A percentile compares a stretch with the other conserved stretches of the same genome.
These are phyloP conservation scores for Lanius ludovicianus DNA, from an alignment of 2,113 vertebrate genomes.

Conservation along the genomic window DNA sequence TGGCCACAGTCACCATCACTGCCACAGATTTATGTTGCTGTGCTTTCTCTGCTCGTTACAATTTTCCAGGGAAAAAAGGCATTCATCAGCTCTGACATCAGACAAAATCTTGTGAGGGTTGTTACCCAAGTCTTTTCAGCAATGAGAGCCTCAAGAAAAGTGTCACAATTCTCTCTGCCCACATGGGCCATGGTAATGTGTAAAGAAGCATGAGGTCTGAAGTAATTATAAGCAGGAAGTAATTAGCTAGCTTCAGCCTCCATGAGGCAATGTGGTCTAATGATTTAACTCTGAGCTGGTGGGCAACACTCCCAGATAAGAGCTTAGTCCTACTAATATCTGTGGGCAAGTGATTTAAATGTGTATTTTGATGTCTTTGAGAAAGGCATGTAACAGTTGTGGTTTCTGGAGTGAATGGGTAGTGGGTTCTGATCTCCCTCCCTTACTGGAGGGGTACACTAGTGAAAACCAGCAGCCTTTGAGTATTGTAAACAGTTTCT, in stretches of 20 bases:
- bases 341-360: neutral
- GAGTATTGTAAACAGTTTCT: neutral
- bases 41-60: constrained; percentile 44
- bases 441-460: neutral
- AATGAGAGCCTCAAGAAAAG: neutral
- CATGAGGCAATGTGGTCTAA: neutral
- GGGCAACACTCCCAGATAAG: neutral
- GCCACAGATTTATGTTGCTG: constrained; percentile 11
- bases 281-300: neutral
- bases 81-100: constrained; percentile 49
- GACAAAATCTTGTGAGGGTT: constrained; percentile 11
- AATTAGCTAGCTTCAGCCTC: neutral
- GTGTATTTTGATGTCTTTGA: neutral
- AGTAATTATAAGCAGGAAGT: constrained; percentile 8
- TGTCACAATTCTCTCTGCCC: neutral
- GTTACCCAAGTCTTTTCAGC: neutral
- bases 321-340: neutral
- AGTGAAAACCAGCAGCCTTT: neutral
- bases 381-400: neutral
- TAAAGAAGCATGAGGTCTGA: neutral
- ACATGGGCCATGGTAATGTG: neutral
- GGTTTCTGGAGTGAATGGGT: neutral
- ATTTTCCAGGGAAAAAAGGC: constrained; percentile 31
- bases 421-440: neutral
- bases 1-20: neutral